A percentile compares a stretch with the other conserved stretches of the same genome.
phyloP scores from a whole-genome alignment of 1,140 invertebrate species.

The Pectinophora gossypiella region DNA sequence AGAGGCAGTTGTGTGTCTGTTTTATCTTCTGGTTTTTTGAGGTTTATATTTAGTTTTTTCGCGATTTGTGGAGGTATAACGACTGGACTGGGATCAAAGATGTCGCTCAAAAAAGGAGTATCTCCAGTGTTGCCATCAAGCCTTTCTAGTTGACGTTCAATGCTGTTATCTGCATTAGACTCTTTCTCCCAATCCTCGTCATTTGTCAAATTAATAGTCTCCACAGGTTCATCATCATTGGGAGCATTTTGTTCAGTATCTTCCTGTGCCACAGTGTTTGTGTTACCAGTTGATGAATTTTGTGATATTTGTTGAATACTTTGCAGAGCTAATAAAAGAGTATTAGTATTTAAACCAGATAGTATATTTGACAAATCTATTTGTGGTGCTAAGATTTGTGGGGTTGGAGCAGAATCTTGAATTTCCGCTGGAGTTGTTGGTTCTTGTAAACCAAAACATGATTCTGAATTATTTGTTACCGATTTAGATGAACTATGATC shows the following conservation, averaged over 20 bases:
- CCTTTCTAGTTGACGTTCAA: slow-evolving; percentile 52
- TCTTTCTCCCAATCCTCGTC: slow-evolving; percentile 69
- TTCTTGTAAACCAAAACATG: too few relatives aligned
- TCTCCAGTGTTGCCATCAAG: slow-evolving; percentile 53
- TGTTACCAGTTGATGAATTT: slow-evolving; percentile 12
- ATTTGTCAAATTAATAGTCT: slow-evolving; percentile 67
- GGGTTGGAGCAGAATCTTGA: not conserved
- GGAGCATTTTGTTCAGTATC: slow-evolving; percentile 11
- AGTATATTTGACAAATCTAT: slow-evolving; percentile 49
- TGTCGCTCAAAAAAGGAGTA: slow-evolving; percentile 70
- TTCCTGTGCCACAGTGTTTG: slow-evolving; percentile 9
- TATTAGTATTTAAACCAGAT: slow-evolving; percentile 55
- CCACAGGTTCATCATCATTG: slow-evolving; percentile 23
- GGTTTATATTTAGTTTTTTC: slow-evolving; percentile 50
- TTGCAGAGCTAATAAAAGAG: slow-evolving; percentile 53
- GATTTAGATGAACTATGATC: too few relatives aligned
- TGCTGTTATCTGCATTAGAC: slow-evolving; percentile 54
- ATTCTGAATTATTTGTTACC: too few relatives aligned
- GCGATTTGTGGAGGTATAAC: slow-evolving; percentile 34
- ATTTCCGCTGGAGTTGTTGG: not conserved
- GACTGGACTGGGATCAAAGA: slow-evolving; percentile 69
- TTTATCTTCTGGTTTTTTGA: slow-evolving; percentile 35
- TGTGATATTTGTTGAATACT: slow-evolving; percentile 53
- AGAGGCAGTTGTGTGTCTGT: slow-evolving; percentile 21
- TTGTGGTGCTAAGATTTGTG: slow-evolving; percentile 17